Percentiles rank a stretch among this genome's conserved stretches.
Conservation (phyloP, 2,888 invertebrate genomes). For the Drymonia ruficornis region DNA sequence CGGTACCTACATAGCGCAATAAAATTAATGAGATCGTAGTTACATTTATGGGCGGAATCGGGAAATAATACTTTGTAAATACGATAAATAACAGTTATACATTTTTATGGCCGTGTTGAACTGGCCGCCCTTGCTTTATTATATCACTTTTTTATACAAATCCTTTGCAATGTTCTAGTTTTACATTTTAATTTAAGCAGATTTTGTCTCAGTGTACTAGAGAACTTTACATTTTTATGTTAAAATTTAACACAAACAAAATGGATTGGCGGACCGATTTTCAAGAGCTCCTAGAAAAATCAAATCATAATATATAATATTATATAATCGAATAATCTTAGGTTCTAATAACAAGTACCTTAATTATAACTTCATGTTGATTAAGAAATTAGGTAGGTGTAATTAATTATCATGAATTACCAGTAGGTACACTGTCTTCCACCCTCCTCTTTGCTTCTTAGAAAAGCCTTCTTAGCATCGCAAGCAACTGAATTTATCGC, state of each 20-base stretch:
- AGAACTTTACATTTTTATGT: too few relatives aligned
- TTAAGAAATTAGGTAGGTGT: too few relatives aligned
- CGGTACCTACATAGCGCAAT: conserved; percentile 42
- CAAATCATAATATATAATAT: too few relatives aligned
- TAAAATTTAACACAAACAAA: too few relatives aligned
- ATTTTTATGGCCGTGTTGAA: too few relatives aligned
- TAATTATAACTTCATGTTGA: too few relatives aligned
- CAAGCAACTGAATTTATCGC: conserved; percentile 26
- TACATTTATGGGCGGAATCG: conserved; percentile 57
- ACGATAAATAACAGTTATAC: too few relatives aligned
- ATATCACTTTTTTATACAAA: too few relatives aligned
- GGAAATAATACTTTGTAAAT: conserved; percentile 35
- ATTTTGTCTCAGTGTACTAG: neutral
- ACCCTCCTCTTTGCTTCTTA: conserved; percentile 17
- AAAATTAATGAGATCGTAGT: conserved; percentile 62
- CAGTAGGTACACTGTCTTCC: neutral
- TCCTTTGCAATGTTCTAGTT: too few relatives aligned
- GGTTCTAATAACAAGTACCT: too few relatives aligned
- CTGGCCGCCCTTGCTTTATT: too few relatives aligned
- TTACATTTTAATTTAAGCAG: neutral
- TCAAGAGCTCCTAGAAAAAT: neutral
- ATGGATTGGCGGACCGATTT: neutral
- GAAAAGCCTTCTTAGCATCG: conserved; percentile 8
- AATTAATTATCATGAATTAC: neutral
- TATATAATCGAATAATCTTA: too few relatives aligned